Evolutionary conservation across 2,113 vertebrate genomes (phyloP).

Genomic region (Lycocorax pyrrhopterus): DNA sequence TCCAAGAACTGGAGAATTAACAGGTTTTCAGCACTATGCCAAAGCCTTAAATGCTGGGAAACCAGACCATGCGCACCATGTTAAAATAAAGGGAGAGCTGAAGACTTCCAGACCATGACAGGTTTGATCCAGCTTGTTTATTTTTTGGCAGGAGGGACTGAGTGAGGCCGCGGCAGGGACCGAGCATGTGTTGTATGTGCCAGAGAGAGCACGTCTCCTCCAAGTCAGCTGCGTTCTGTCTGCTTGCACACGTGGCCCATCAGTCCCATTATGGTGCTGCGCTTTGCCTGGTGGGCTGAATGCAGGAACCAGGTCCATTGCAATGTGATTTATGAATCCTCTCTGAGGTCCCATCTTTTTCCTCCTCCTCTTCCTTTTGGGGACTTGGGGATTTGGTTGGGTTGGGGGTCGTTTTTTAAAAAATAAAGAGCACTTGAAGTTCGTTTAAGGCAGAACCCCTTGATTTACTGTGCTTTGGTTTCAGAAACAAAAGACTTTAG

Average conservation of each 20-base stretch:
- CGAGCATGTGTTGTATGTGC: background rate
- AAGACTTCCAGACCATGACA: conserved; percentile 46
- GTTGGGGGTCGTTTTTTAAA: background rate
- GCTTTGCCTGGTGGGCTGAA: background rate
- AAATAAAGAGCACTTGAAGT: background rate
- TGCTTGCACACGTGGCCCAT: conserved; percentile 3
- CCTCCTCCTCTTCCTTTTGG: conserved; percentile 27
- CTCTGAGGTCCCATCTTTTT: conserved; percentile 18
- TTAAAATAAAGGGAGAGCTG: conserved; percentile 40
- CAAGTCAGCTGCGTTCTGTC: conserved; percentile 9
- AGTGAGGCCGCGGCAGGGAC: background rate
- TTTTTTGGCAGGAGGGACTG: conserved; percentile 22
- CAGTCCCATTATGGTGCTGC: background rate
- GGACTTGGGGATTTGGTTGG: conserved; percentile 17
- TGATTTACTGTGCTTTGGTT: conserved; percentile 50
- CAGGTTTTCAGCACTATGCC: background rate
- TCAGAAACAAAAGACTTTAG: background rate
- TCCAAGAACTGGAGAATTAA: background rate
- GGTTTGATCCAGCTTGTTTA: conserved; percentile 39
- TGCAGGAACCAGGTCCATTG: conserved; percentile 27
- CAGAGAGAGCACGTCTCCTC: background rate
- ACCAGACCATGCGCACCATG: background rate
- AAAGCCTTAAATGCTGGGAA: background rate
- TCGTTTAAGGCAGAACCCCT: conserved; percentile 22
- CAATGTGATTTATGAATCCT: conserved; percentile 46